Evolutionary conservation across 2,113 vertebrate species (phyloP).

Genomic region (Heterocephalus glaber): DNA sequence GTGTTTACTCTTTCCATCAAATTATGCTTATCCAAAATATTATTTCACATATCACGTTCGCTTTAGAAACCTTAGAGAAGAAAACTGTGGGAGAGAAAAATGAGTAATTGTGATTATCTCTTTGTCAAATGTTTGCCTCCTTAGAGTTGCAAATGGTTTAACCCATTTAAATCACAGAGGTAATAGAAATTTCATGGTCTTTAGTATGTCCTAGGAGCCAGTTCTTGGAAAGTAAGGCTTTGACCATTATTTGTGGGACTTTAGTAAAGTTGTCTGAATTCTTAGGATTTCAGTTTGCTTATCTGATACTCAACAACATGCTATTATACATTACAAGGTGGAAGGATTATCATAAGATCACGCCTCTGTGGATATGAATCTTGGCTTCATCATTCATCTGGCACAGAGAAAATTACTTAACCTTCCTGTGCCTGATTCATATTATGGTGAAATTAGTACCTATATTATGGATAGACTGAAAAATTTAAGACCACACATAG

Average conservation of each 20-base stretch:
- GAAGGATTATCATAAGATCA: background rate
- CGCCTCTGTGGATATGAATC: background rate
- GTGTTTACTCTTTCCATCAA: background rate
- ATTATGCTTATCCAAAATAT: background rate
- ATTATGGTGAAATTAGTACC: background rate
- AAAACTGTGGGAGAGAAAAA: background rate
- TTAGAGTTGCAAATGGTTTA: background rate
- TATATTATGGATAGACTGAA: background rate
- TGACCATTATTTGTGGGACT: background rate
- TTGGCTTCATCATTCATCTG: background rate
- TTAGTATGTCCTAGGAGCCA: background rate
- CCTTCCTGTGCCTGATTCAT: background rate
- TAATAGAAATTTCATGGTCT: background rate
- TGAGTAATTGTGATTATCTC: background rate
- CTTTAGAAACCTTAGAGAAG: background rate
- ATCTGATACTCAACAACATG: background rate
- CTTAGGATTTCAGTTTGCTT: background rate
- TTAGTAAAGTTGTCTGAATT: background rate
- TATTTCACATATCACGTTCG: background rate
- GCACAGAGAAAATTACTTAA: background rate
- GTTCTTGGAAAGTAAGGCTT: background rate
- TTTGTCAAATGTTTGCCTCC: background rate
- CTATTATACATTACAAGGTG: background rate
- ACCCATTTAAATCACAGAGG: background rate
- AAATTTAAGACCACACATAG: background rate